Evolutionary conservation across 1,140 invertebrate species (phyloP), one percentile per base, ranked within the genome.

Genomic region (Agrilus planipennis): DNA sequence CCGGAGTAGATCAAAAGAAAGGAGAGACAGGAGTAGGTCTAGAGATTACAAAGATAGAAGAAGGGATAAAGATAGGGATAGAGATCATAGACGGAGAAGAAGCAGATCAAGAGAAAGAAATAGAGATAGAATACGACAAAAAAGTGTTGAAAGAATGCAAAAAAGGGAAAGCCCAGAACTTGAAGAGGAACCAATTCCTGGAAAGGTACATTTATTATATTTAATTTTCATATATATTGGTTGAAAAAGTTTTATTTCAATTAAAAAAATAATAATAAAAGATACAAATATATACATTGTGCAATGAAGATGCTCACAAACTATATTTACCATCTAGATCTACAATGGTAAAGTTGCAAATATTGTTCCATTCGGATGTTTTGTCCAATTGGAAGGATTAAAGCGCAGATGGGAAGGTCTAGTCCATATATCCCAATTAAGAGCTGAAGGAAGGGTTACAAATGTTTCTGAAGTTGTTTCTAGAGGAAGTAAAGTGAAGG

Each of bases 301-400:
- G n/a, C n/a, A n/a, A n/a, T n/a, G n/a, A n/a, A n/a, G n/a, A n/a
- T n/a, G n/a, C n/a, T n/a, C n/a, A n/a, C n/a, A n/a, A n/a, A n/a
- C n/a, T n/a, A n/a, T n/a, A n/a, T 34, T 12, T 54, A 23, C 45
- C 35, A 61, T 60, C 18, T 50, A 88, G 72, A 93, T 98, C 53
- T 98, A 97, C 60, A 73, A 76, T 48, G 95, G 92, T 0, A 85
- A 90, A 67, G 89, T 99, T 0, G 88, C 88, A 4, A 97, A 92
- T 54, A 87, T 98, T 45, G 89, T 96, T 19, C 79, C 86, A 22
- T 99, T 98, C 70, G 96, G 95, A 2, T 97, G 93, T 64, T 99
- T 99, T 69, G 89, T 98, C 1, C 89, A 93, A 63, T 63, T 99
- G 4, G 90, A 96, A 58, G 90, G 92, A 0, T 68, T 99, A 5